Evolutionary conservation across 2,888 invertebrate species (phyloP), one percentile per base, ranked within the genome.

Genomic region (Panopea generosa): DNA sequence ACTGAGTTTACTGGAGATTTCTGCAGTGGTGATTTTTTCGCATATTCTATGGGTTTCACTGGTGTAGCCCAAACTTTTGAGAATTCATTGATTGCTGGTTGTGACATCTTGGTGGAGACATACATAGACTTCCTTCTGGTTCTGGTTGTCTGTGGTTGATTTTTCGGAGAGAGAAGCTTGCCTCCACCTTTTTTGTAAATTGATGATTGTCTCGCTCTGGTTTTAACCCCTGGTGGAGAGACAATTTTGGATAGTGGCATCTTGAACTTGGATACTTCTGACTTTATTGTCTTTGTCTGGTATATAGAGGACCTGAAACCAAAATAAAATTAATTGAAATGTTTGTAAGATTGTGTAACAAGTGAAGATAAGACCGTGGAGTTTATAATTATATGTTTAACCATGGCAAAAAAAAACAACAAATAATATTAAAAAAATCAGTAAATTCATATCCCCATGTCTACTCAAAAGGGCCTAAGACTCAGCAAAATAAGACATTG

Each of bases 191-290:
- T 81, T 53, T 83, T 81, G 61, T 86, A 86, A 9, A 87, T 78
- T 3, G 87, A 86, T 1, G 85, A 81, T 18, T 83, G 62, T 52
- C 87, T 63, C 9, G 83, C 67, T 45, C 86, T 55, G 4, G 82
- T 86, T 45, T 78, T 80, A 16, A 79, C 77, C 49, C 84, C 84
- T n/a, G 81, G 83, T 7, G 85, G 84, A 2, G 85, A 84, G 6
- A 70, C 45, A 9, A 75, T 43, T 18, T 68, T 55, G 27, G 79
- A 56, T 7, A 56, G 57, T 24, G 78, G 76, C 66, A 70, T 62
- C 55, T 80, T 84, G 45, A 79, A 77, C 20, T 47, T 67, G 24
- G 55, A 49, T n/a, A 66, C 65, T 18, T 72, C 63, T 2, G 55
- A 20, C 18, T 18, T 57, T 16, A 70, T 59, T 11, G 69, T 56